A percentile compares a stretch with the other conserved stretches of the same genome.
phyloP scores from a whole-genome alignment of 2,888 invertebrate species.

The Alloscopus bannaensis region DNA sequence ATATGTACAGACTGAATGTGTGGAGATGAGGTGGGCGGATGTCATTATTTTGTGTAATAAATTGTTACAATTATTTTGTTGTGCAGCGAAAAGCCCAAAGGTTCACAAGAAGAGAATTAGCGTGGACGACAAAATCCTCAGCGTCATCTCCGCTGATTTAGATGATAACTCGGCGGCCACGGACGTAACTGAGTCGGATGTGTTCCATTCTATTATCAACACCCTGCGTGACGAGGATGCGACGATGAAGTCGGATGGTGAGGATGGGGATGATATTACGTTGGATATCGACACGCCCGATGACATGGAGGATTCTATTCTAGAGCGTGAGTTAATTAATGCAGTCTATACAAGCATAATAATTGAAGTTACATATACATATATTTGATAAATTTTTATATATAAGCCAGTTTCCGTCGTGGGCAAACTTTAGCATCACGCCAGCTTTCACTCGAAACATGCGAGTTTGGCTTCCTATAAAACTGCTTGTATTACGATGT shows the following conservation, averaged over 20 bases:
- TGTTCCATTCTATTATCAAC: constrained; percentile 71
- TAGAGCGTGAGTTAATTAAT: constrained; percentile 76
- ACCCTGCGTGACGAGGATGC: constrained; percentile 65
- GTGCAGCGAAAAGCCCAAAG: constrained; percentile 66
- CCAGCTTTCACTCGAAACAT: too few relatives aligned
- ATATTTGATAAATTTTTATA: too few relatives aligned
- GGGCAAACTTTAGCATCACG: too few relatives aligned
- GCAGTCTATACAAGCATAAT: too few relatives aligned
- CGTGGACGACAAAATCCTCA: constrained; percentile 75
- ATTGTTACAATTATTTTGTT: background rate
- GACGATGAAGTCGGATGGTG: constrained; percentile 76
- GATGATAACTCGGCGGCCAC: constrained; percentile 70
- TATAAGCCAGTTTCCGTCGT: too few relatives aligned
- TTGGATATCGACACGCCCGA: constrained; percentile 77
- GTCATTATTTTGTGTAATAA: background rate
- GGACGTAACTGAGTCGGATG: constrained; percentile 69
- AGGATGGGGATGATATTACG: constrained; percentile 76
- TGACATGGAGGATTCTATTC: constrained; percentile 76
- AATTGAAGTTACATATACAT: too few relatives aligned
- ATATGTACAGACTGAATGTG: too few relatives aligned
- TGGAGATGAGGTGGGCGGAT: background rate
- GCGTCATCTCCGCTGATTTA: constrained; percentile 70
- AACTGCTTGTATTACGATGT: too few relatives aligned
- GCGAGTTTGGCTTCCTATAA: background rate
- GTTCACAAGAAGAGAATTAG: constrained; percentile 74